phyloP scores from a whole-genome alignment of 30 jellyfish, hydroid and myxozoan genomes.

The Hydractinia symbiolongicarpus region DNA sequence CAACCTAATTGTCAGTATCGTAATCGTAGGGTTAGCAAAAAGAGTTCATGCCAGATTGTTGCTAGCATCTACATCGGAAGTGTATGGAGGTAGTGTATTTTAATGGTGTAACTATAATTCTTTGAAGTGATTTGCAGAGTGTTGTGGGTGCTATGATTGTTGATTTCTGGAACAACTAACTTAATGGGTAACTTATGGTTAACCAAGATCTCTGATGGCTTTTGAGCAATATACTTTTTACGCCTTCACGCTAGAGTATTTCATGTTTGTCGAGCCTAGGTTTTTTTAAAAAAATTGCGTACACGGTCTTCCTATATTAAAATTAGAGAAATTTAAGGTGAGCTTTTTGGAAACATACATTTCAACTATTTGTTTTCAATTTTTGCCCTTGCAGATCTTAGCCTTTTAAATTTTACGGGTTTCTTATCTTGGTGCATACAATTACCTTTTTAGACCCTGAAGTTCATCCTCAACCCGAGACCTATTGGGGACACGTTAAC shows the following conservation, averaged over 20 bases:
- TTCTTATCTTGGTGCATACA: not conserved
- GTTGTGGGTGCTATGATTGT: too few species aligned
- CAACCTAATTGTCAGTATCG: too few species aligned
- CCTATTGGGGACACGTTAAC: constrained; percentile 98
- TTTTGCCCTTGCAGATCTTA: not conserved
- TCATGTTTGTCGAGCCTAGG: too few species aligned
- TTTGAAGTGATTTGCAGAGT: too few species aligned
- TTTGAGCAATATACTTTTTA: too few species aligned
- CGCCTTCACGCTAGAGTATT: too few species aligned
- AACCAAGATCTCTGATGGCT: too few species aligned
- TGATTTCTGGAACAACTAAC: not conserved
- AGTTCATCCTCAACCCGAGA: constrained; percentile 98
- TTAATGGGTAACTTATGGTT: too few species aligned
- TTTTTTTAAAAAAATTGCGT: too few species aligned
- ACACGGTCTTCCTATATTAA: not conserved
- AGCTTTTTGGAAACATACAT: not conserved
- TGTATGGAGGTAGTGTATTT: constrained; percentile 76
- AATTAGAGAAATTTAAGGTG: not conserved
- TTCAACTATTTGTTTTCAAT: not conserved
- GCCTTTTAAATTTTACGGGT: too few species aligned
- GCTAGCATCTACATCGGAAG: constrained; percentile 96
- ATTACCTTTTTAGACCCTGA: constrained; percentile 74
- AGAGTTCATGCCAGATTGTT: constrained; percentile 88
- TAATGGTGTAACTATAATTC: too few species aligned
- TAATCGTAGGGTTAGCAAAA: constrained; percentile 72